These are phyloP conservation scores for Cyrtonyx montezumae DNA, from an alignment of 2,113 vertebrate species.

Conservation along the genomic window DNA sequence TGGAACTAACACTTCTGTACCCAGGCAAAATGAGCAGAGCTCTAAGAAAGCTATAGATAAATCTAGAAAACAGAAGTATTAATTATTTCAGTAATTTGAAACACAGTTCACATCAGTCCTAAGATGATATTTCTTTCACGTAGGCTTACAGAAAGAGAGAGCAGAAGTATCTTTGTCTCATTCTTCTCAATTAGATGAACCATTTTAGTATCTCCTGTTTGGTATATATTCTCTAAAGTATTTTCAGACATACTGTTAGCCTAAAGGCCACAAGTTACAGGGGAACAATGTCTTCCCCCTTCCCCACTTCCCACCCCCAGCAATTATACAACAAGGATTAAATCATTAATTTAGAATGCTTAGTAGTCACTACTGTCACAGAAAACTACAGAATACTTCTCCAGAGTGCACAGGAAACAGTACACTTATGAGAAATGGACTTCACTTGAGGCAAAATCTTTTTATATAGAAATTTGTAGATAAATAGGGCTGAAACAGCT, in stretches of 20 bases:
- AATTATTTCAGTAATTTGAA: slow-evolving; percentile 19
- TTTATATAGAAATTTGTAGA: slow-evolving; percentile 44
- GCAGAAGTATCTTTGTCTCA: background rate
- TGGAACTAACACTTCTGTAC: background rate
- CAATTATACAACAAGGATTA: background rate
- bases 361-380: background rate
- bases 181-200: background rate
- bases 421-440: slow-evolving; percentile 47
- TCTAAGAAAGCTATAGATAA: slow-evolving; percentile 7
- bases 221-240: background rate
- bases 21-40: background rate
- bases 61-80: background rate
- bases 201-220: background rate
- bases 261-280: background rate
- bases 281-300: background rate
- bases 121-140: background rate
- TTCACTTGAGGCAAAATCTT: slow-evolving; percentile 42
- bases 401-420: background rate
- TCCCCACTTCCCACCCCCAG: background rate
- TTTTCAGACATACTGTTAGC: background rate
- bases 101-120: background rate
- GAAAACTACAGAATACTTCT: slow-evolving; percentile 3
- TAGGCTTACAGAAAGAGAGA: background rate
- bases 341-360: slow-evolving; percentile 24
- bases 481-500: slow-evolving; percentile 42